These are phyloP conservation scores for Telmatochromis brichardi DNA, from an alignment of 2,113 vertebrate genomes.

Conservation along the genomic window DNA sequence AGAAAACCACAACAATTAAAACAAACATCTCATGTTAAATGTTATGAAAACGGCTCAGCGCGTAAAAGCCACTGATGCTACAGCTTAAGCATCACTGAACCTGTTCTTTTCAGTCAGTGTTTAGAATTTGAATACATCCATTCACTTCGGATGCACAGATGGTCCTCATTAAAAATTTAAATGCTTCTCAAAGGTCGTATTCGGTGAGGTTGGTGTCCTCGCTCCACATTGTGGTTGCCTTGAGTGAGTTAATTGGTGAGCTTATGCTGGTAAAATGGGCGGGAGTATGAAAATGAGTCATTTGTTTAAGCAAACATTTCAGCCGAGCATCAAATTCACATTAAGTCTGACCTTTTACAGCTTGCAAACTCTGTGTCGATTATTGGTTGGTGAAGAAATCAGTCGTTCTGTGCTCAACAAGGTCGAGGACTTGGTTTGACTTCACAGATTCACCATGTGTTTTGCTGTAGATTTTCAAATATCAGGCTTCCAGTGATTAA, in stretches of 20 bases:
- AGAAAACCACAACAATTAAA: background rate
- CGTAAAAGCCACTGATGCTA: background rate
- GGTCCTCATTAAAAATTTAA: background rate
- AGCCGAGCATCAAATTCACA: background rate
- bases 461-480: background rate
- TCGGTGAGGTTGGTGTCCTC: background rate
- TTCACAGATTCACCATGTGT: background rate
- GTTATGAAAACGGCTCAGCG: rapidly evolving
- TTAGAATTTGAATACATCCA: background rate
- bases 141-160: background rate
- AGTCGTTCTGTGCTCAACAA: background rate
- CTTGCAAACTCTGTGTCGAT: background rate
- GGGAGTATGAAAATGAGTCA: background rate
- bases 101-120: background rate
- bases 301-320: background rate
- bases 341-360: background rate
- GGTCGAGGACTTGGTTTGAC: background rate
- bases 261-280: background rate
- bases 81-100: background rate
- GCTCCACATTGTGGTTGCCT: background rate
- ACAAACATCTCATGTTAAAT: background rate
- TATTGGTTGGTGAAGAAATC: background rate
- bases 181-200: background rate
- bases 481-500: background rate
- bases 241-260: background rate